phyloP scores from a whole-genome alignment of 2,888 invertebrate genomes.

The Camponotus fellah region DNA sequence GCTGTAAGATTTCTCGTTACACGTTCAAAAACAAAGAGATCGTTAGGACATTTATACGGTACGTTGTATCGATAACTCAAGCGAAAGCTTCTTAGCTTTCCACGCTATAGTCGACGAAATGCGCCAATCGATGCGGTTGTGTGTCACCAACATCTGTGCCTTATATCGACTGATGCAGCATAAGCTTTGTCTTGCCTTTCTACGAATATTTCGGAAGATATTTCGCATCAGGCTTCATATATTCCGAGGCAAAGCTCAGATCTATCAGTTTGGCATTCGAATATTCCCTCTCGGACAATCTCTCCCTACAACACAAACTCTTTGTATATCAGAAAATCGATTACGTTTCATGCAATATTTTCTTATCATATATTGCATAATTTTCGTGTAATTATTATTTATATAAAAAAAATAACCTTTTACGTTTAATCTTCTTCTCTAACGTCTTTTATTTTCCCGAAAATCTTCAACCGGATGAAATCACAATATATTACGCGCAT shows the following conservation, averaged over 20 bases:
- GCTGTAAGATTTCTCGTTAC: constrained; percentile 21
- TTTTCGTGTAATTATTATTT: constrained; percentile 27
- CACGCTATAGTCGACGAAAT: constrained; percentile 22
- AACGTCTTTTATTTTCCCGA: not conserved
- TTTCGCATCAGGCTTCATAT: constrained; percentile 42
- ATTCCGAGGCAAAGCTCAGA: constrained; percentile 34
- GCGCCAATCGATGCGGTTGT: constrained; percentile 27
- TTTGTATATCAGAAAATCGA: constrained; percentile 12
- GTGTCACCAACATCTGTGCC: constrained; percentile 46
- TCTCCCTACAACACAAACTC: not conserved
- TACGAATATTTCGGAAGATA: constrained; percentile 37
- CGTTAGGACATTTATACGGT: constrained; percentile 42
- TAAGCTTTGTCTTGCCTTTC: constrained; percentile 54
- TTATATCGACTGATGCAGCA: constrained; percentile 38
- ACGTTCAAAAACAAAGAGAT: constrained; percentile 32
- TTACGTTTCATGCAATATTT: constrained; percentile 19
- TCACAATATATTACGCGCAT: not conserved
- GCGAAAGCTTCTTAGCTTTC: constrained; percentile 39
- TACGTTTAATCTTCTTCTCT: not conserved
- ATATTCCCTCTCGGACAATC: not conserved
- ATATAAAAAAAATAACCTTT: constrained; percentile 10
- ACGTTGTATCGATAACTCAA: constrained; percentile 33
- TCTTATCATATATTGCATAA: constrained; percentile 8
- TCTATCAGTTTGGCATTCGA: constrained; percentile 40
- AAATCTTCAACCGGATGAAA: not conserved